Base-by-base conservation (phyloP, 2,797 vertebrate genomes). In the Anas capensis region DNA sequence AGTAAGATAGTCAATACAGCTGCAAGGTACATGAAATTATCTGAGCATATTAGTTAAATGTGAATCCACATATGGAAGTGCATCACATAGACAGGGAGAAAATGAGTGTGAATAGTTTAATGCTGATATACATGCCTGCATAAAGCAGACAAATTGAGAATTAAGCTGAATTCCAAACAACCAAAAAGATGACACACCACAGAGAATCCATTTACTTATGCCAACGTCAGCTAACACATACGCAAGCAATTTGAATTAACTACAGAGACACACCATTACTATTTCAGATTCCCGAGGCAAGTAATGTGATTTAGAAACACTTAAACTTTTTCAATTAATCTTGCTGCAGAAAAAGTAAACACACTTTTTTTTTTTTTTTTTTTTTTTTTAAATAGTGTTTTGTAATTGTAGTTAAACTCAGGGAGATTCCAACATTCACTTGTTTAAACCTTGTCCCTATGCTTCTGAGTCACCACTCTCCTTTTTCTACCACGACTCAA, bases 171-270 rank as follows among this genome's bases (percentile, higher is more conserved):
- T 91, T 93, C 38, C 31, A 82, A 85, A 71, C 29, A 86, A 58
- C 44, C 19, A 16, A 81, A 66, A 93, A 92, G 83, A 80, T 76
- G 54, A 96, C 96, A 94, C 31, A 36, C 38, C 44, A 33, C 64
- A 75, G 31, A 95, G 62, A 95, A 97, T 87, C 82, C 90, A 95
- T 95, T 97, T 95, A 77, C 36, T 96, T 96, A 94, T 66, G 81
- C 69, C 96, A 96, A 70, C 12, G 17, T 88, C 48, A 92, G 65
- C 68, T 91, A 95, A 72, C 38, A 44, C 44, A 92, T 56, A 86
- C 64, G 80, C 18, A 71, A 91, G 56, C 44, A 77, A 88, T 83
- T 83, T 82, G 61, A 93, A 96, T 75, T 66, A 82, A 86, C 85
- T 90, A 62, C 76, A 86, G 89, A 93, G 73, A 78, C 31, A 87